phyloP scores from a whole-genome alignment of 2,113 vertebrate species.

The Salvelinus alpinus region DNA sequence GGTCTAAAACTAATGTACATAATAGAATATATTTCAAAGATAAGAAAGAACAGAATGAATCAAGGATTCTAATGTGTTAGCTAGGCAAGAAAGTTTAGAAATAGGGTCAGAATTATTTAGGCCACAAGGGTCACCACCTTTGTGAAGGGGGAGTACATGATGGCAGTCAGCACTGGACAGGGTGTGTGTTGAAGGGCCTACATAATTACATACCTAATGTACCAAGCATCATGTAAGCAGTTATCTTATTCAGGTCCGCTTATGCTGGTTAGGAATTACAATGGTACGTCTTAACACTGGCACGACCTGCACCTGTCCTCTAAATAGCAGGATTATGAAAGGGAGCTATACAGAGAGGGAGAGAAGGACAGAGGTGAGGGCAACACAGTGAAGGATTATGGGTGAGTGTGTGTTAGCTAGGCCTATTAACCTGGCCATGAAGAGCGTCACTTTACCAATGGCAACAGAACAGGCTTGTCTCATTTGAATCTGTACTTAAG shows the following conservation, averaged over 20 bases:
- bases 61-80: no score
- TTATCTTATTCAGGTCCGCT: constrained; percentile 34
- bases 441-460: constrained; percentile 40
- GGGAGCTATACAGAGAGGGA: background rate
- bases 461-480: constrained; percentile 38
- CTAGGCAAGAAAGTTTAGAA: no score
- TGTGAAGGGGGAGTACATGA: no score
- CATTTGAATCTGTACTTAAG: background rate
- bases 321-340: constrained; percentile 64
- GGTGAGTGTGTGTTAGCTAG: constrained; percentile 5
- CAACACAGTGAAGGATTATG: background rate
- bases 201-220: no score
- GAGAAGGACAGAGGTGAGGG: background rate
- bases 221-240: constrained; percentile 40
- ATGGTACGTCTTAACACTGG: constrained; percentile 23
- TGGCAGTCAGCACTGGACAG: no score
- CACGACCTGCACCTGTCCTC: constrained; percentile 30
- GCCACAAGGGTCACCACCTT: no score
- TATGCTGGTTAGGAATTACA: constrained; percentile 34
- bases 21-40: no score
- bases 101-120: no score
- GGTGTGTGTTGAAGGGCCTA: no score
- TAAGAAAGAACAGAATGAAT: no score
- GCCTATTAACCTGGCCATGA: constrained; percentile 22
- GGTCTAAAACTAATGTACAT: no score